Evolutionary conservation across 2,797 vertebrate genomes (phyloP).

Genomic region (Anisognathus igniventris): DNA sequence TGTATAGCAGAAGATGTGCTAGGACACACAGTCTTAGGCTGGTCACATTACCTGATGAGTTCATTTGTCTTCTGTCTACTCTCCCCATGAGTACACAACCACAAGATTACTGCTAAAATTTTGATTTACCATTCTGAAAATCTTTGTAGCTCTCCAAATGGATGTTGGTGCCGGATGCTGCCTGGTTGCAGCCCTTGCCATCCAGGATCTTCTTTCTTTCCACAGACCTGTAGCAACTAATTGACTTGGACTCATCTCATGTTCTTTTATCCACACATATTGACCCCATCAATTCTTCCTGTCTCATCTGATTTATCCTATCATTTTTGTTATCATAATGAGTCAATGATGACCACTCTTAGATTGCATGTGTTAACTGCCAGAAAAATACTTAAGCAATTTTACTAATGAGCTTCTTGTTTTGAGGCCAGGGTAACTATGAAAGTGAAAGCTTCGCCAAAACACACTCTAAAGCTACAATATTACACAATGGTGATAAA

Average conservation of each 20-base stretch:
- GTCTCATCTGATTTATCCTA: neutral
- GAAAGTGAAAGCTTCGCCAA: neutral
- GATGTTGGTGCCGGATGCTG: neutral
- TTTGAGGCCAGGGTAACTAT: neutral
- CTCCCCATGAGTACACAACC: neutral
- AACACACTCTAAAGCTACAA: neutral
- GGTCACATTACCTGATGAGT: neutral
- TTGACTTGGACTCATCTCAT: neutral
- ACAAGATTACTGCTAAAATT: neutral
- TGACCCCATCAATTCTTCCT: neutral
- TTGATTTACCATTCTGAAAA: neutral
- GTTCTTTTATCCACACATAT: neutral
- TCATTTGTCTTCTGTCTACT: neutral
- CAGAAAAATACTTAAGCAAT: neutral
- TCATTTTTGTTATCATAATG: neutral
- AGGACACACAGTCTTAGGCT: neutral
- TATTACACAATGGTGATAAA: conserved; percentile 5
- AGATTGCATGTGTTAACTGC: neutral
- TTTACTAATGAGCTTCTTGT: neutral
- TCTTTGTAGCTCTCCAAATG: neutral
- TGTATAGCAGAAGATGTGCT: neutral
- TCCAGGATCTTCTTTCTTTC: neutral
- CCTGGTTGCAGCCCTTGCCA: neutral
- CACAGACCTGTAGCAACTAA: neutral
- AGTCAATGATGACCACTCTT: neutral